Base-by-base conservation (phyloP, 35 echinoderm and acorn worm species). In the Amphiura filiformis region DNA sequence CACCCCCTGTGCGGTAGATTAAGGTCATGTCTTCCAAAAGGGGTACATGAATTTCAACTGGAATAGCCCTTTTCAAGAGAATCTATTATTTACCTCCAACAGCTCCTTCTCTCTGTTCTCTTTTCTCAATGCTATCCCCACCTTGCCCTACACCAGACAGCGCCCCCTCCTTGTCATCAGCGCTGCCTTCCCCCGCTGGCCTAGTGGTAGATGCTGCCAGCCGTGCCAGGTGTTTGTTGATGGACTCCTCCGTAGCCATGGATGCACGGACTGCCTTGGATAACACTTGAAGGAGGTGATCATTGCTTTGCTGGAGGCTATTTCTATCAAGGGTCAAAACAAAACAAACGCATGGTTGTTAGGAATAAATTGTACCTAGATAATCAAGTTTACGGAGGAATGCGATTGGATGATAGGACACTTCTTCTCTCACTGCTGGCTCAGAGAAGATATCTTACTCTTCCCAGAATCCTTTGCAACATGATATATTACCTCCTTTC, bases 211-310 rank as follows among this genome's bases (percentile, higher is more conserved):
- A 57, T 18, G 84, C 83, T 34, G 79, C 36, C 37, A 88, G 82
- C 37, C 76, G 77, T 37, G 87, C 86, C 37, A 95, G 26, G 22
- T 86, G 83, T 18, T 86, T 88, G 88, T 88, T 99, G 87, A 99
- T 99, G 36, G 87, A 81, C 20, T 99, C 93, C 84, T 99, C 96
- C 30, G 90, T 91, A 56, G 90, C 82, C 76, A 94, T 94, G 64
- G 79, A 81, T 78, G 90, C 83, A 35, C 88, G 93, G 34, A 93
- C 90, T 7, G 91, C 89, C 35, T 89, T 61, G 75, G 90, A 92
- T 22, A 99, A 75, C 1, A 99, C 93, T 39, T 81, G 87, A 2
- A 99, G 87, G 3, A 99, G 87, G 47, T 94, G 92, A 49, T 92
- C 87, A 83, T 99, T 99, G 13, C 86, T 64, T 56, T 94, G 93